A percentile compares a stretch with the other conserved stretches of the same genome.
Conservation (phyloP, 1,140 invertebrate genomes). For the Atta texana region DNA sequence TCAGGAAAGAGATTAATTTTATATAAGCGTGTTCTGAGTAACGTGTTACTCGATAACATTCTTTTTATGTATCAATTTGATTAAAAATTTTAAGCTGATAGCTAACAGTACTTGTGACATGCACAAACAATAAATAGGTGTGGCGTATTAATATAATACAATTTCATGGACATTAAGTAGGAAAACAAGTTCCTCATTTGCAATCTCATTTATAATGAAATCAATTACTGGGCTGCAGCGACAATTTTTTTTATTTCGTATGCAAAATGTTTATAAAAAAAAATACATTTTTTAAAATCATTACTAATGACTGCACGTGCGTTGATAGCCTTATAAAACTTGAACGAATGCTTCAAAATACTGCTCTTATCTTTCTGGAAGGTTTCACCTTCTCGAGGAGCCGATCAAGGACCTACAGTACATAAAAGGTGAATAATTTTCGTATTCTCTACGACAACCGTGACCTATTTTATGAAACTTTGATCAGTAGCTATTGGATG, state of each 20-base stretch:
- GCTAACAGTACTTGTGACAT: slow-evolving; percentile 61
- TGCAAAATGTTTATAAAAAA: slow-evolving; percentile 35
- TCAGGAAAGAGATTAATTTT: not conserved
- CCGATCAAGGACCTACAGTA: not conserved
- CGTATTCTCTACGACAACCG: slow-evolving; percentile 51
- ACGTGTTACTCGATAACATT: not conserved
- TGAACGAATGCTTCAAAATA: not conserved
- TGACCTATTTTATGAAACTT: slow-evolving; percentile 76
- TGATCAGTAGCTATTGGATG: slow-evolving; percentile 66
- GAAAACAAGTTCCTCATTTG: slow-evolving; percentile 77
- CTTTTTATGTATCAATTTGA: slow-evolving; percentile 6
- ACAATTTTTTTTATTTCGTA: slow-evolving; percentile 15
- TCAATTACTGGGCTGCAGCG: slow-evolving; percentile 1
- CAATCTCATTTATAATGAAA: slow-evolving; percentile 60
- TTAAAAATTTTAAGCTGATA: slow-evolving; percentile 1
- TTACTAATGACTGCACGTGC: not conserved
- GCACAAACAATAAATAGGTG: slow-evolving; percentile 70
- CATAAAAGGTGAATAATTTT: slow-evolving; percentile 28
- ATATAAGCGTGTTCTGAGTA: not conserved
- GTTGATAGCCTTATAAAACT: not conserved
- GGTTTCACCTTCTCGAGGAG: not conserved
- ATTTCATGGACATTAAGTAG: slow-evolving; percentile 78
- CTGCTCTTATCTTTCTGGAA: not conserved
- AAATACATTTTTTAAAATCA: not conserved
- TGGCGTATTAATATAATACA: slow-evolving; percentile 66